Base-by-base conservation (phyloP, 2,797 vertebrate genomes). In the Tapirus indicus region DNA sequence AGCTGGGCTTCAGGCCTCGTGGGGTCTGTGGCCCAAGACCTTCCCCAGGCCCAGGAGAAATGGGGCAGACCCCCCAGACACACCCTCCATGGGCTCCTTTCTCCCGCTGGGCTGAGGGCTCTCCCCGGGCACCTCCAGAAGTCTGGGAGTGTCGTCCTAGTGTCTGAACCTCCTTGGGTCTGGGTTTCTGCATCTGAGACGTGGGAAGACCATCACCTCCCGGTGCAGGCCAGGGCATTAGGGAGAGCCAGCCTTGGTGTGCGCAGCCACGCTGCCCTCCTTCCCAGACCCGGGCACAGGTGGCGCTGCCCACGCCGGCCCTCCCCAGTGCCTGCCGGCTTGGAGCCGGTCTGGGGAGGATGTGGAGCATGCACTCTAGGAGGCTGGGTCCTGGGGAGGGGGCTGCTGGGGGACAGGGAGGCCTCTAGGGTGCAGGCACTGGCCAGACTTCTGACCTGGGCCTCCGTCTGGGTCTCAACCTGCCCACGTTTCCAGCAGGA, bases 1-100 rank as follows among this genome's bases (percentile, higher is more conserved):
- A 0, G 14, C 32, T 0, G 32, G 35, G 54, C n/a, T 58, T 44
- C 5, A 1, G 2, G 58, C 60, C 38, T 93, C 3, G 0, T 2
- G 35, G 35, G 71, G 38, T 20, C 82, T 47, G 21, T 0, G 60
- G 32, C 17, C 17, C 8, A 32, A 49, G 66, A 56, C 49, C 32
- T 35, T 4, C 3, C 13, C 41, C 11, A 10, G 35, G 52, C 16
- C 17, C 64, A 7, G 44, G 49, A 68, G 72, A 18, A 29, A 62
- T 2, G 2, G 2, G 6, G 41, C 23, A 2, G 62, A 3, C 35
- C 49, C 29, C 13, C 7, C 4, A 0, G 16, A 25, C 29, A 11
- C 35, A 5, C 44, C 32, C 4, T 16, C 52, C 18, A 2, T 2
- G 4, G 68, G 8, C 60, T 21, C 32, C 3, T 23, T 2, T 23